Conservation (phyloP, 1,140 invertebrate species). For the Drosophila grimshawi region DNA sequence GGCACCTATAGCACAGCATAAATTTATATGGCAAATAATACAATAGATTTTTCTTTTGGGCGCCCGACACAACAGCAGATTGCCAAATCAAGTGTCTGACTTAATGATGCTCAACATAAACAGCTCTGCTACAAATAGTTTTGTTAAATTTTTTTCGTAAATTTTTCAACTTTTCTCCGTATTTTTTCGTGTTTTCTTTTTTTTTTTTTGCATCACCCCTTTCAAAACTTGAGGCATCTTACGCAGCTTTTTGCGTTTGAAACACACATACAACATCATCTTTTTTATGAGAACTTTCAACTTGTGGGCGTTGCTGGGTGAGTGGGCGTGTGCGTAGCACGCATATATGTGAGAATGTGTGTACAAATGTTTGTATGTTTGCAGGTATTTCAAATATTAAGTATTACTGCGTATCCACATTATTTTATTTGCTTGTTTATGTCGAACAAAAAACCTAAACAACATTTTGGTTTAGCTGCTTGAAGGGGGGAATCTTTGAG, state of each 20-base stretch:
- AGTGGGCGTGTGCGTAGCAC: conserved; percentile 28
- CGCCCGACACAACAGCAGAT: conserved; percentile 44
- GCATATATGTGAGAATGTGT: background rate
- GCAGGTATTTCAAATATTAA: conserved; percentile 67
- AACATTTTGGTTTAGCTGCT: conserved; percentile 10
- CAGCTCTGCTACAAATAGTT: conserved; percentile 50
- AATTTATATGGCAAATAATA: conserved; percentile 82
- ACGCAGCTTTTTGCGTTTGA: conserved; percentile 40
- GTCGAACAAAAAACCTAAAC: conserved; percentile 44
- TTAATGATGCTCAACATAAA: conserved; percentile 81
- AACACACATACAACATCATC: conserved; percentile 19
- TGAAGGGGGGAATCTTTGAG: background rate
- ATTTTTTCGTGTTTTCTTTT: conserved; percentile 8
- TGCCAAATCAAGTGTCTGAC: conserved; percentile 82
- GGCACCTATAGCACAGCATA: conserved; percentile 39
- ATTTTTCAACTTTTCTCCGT: conserved; percentile 17
- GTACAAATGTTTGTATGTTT: conserved; percentile 4
- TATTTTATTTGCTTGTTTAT: conserved; percentile 78
- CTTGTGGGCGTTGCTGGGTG: conserved; percentile 55
- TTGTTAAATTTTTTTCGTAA: conserved; percentile 36
- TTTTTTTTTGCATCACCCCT: conserved; percentile 39
- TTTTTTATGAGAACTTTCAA: conserved; percentile 79
- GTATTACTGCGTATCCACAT: conserved; percentile 42
- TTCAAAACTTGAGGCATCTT: conserved; percentile 29
- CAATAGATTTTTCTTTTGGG: conserved; percentile 49